Base-by-base conservation (phyloP, 2,113 vertebrate species). In the Chrysochloris asiatica region DNA sequence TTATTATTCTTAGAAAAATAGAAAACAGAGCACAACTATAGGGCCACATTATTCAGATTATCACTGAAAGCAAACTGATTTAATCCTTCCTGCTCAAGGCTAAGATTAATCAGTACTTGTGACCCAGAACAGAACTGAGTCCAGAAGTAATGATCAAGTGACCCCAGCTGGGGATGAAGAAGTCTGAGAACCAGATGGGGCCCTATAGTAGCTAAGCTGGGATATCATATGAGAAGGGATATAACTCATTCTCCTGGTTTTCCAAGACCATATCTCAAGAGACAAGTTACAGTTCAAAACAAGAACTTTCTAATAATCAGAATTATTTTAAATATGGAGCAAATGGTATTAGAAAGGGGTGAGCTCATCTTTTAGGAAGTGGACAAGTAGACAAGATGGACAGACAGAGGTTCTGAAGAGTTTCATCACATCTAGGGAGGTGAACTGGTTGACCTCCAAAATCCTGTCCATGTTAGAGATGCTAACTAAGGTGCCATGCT, bases 51-150 rank as follows among this genome's bases (percentile, higher is more conserved):
- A 89, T 89, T 71, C 88, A 86, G 90, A 90, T 93, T 93, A 94
- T 56, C 75, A 83, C 33, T 41, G 86, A 88, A 71, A 90, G 69
- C 59, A 95, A 95, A 95, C 80, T 91, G 82, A 95, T 92, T 92
- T 94, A 87, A 89, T 89, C 82, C n/a, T 56, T 71, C 43, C 48
- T 85, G 69, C 90, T 52, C 30, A 19, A 79, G 82, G 85, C 83
- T 86, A 86, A 61, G 86, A 83, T 93, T 67, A 90, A 83, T 93
- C 61, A 90, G 75, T 87, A 83, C 76, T 16, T 67, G 65, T 10
- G 41, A 50, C 87, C 73, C 26, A 4, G 79, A 79, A 83, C 11
- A 24, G 56, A 88, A 52, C 12, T 9, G 69, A 82, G 75, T 67
- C 41, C 54, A 85, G 79, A 90, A 79, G 73, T 48, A 26, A 84